Percentiles rank a stretch among this genome's conserved stretches.
These are phyloP conservation scores for Orcinus orca DNA, from an alignment of 2,113 vertebrate genomes.

Conservation along the genomic window DNA sequence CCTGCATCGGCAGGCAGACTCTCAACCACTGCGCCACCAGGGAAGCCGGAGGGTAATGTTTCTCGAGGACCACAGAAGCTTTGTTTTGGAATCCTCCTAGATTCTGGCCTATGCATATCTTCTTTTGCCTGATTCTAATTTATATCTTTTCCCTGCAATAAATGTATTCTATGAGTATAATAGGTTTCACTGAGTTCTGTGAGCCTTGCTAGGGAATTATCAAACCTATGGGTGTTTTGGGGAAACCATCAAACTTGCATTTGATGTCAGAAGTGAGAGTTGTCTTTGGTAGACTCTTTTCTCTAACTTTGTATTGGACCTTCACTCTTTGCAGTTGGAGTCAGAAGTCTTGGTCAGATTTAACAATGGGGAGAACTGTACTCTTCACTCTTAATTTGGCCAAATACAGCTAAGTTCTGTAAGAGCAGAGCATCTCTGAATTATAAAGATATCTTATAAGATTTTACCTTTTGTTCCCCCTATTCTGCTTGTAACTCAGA, in stretches of 20 bases:
- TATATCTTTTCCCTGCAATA: background rate
- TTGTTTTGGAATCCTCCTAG: background rate
- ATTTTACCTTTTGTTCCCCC: background rate
- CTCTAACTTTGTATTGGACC: background rate
- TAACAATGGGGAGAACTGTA: too few species aligned
- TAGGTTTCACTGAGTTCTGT: background rate
- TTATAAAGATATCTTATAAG: background rate
- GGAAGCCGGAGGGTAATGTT: background rate
- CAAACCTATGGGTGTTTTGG: background rate
- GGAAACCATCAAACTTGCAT: background rate
- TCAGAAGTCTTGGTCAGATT: too few species aligned
- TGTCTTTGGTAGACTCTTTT: background rate
- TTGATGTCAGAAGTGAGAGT: background rate
- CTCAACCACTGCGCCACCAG: too few species aligned
- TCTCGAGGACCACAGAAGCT: background rate
- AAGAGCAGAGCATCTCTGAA: background rate
- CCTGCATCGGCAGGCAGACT: too few species aligned
- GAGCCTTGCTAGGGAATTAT: background rate
- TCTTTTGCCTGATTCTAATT: background rate
- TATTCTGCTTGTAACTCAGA: background rate
- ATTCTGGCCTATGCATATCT: background rate
- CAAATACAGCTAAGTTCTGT: background rate
- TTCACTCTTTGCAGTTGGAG: too few species aligned
- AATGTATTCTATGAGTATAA: background rate
- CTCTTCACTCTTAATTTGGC: background rate